Base-by-base conservation (phyloP, 2,888 invertebrate genomes). In the Cantharis rufa region DNA sequence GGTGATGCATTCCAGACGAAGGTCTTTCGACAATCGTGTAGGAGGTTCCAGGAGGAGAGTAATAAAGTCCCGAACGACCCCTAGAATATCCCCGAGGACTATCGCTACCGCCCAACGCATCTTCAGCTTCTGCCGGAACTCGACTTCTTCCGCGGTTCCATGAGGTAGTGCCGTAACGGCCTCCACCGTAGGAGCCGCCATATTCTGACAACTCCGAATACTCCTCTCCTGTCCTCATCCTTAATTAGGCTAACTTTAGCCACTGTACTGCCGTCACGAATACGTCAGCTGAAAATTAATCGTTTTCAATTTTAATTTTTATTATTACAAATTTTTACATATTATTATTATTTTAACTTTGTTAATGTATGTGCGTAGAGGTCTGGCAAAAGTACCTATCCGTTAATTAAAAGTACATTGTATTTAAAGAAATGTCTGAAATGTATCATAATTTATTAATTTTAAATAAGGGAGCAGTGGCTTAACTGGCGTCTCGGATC, bases 11-110 rank as follows among this genome's bases (percentile, higher is more conserved):
- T 69, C 92, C 93, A 83, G 93, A 93, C 80, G 93, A 93, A 79
- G 93, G 93, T 80, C 95, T 90, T 89, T 96, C 96, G 85, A 96
- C 93, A 88, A 96, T 96, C 85, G 96, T 96, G 89, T 96, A 96
- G 76, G 95, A 95, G 81, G 96, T 96, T 80, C 96, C 96, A 27
- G 96, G 96, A 75, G 96, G 96, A 81, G 95, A 96, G 88, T 95
- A 96, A 89, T 96, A 96, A 80, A 93, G 90, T 81, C 94, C 92
- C 81, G 94, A 91, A 69, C 93, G 91, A 80, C 91, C 90, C 86
- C 89, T 87, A 87, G 83, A 80, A 69, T 83, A 83, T 81, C 87
- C 84, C 82, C 88, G 81, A 83, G 88, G 86, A 85, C 89, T 86
- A 82, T 88, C 84, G 84, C 86, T 84, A 88, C 90, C 90, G 85